These are phyloP conservation scores for Xerus rutilus DNA, from an alignment of 2,797 vertebrate species.

Conservation along the genomic window DNA sequence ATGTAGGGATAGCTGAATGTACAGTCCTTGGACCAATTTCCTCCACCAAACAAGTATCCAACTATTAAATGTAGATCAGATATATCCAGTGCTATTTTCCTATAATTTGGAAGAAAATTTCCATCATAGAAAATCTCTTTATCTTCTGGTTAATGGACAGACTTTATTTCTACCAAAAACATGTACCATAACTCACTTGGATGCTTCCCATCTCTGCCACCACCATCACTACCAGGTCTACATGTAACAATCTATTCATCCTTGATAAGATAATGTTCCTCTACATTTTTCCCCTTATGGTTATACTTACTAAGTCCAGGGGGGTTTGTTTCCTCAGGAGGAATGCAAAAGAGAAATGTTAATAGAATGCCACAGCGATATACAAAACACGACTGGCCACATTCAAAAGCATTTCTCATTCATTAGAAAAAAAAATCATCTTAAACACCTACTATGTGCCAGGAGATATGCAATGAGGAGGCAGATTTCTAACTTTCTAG, in stretches of 20 bases:
- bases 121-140: background rate
- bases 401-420: conserved; percentile 4
- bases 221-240: background rate
- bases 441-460: background rate
- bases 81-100: background rate
- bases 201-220: background rate
- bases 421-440: background rate
- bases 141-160: background rate
- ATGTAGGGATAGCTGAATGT: background rate
- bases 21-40: background rate
- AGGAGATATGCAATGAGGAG: background rate
- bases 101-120: background rate
- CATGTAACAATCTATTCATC: background rate
- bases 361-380: background rate
- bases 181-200: background rate
- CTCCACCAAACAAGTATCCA: background rate
- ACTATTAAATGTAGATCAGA: background rate
- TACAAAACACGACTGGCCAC: background rate
- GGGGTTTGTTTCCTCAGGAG: background rate
- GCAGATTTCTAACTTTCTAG: background rate
- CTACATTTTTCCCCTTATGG: background rate
- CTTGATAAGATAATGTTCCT: background rate
- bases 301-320: background rate
- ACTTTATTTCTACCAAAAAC: background rate
- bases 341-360: background rate